phyloP scores from a whole-genome alignment of 2,113 vertebrate species.

The Pachypanchax playfairii region DNA sequence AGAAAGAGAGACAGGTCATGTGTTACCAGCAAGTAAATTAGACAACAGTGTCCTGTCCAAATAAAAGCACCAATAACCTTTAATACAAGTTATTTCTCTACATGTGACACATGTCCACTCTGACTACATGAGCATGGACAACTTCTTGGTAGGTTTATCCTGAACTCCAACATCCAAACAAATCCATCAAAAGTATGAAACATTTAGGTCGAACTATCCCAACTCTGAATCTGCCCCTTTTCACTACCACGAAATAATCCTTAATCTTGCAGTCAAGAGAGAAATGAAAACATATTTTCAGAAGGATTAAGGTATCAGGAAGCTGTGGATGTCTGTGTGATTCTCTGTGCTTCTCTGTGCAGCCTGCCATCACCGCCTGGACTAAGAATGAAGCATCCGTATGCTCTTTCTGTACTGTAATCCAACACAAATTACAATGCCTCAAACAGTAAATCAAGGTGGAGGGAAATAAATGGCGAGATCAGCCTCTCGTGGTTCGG shows the following conservation, averaged over 20 bases:
- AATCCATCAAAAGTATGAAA: too few species aligned
- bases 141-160: not conserved
- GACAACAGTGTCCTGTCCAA: not conserved
- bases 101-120: too few species aligned
- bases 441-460: not conserved
- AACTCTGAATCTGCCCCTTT: not conserved
- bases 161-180: not conserved
- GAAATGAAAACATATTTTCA: conserved; percentile 29
- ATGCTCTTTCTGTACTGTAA: not conserved
- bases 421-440: not conserved
- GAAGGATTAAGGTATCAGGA: conserved; percentile 35
- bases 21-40: not conserved
- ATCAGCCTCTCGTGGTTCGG: not conserved
- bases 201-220: too few species aligned
- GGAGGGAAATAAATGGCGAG: not conserved
- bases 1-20: not conserved
- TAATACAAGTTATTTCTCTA: too few species aligned
- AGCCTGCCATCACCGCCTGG: conserved; percentile 3
- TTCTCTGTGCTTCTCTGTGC: conserved; percentile 6
- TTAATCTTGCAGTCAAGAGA: conserved; percentile 25
- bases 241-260: not conserved
- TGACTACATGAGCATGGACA: too few species aligned
- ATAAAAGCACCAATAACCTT: not conserved
- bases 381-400: conserved; percentile 4
- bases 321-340: conserved; percentile 17